phyloP scores from a whole-genome alignment of 2,888 invertebrate species.

The Didymodactylos carnosus region DNA sequence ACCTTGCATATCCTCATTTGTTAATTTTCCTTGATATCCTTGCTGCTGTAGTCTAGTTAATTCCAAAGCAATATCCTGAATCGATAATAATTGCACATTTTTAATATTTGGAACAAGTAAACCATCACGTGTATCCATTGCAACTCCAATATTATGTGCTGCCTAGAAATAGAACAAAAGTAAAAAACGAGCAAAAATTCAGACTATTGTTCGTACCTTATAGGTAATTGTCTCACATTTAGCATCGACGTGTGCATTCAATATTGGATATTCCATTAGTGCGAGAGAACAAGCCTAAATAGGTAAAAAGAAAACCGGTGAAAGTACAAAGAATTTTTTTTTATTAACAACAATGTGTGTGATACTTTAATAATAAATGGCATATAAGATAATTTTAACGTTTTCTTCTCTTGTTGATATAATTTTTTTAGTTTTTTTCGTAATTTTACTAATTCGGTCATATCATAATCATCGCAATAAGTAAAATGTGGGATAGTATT shows the following conservation, averaged over 20 bases:
- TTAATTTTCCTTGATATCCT: constrained; percentile 54
- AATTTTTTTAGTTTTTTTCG: constrained; percentile 46
- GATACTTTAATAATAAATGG: constrained; percentile 69
- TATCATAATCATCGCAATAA: constrained; percentile 70
- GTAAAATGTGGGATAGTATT: constrained; percentile 64
- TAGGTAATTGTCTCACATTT: constrained; percentile 57
- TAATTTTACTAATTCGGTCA: constrained; percentile 51
- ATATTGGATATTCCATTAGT: constrained; percentile 48
- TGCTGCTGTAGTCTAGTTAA: constrained; percentile 56
- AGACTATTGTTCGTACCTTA: constrained; percentile 35
- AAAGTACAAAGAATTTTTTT: no score
- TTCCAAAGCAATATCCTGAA: constrained; percentile 64
- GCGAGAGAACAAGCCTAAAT: constrained; percentile 33
- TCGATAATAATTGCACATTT: constrained; percentile 59
- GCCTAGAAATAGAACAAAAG: constrained; percentile 28
- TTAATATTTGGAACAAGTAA: constrained; percentile 79
- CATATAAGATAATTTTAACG: constrained; percentile 65
- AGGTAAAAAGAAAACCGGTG: no score
- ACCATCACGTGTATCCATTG: constrained; percentile 83
- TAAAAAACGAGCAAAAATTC: not conserved
- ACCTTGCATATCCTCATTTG: constrained; percentile 54
- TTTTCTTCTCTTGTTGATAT: constrained; percentile 42
- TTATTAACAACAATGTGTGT: no score
- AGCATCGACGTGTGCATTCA: constrained; percentile 67
- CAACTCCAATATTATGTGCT: constrained; percentile 81